Base-by-base conservation (phyloP, 2,888 invertebrate species). In the Himalopsyche kuldschensis region DNA sequence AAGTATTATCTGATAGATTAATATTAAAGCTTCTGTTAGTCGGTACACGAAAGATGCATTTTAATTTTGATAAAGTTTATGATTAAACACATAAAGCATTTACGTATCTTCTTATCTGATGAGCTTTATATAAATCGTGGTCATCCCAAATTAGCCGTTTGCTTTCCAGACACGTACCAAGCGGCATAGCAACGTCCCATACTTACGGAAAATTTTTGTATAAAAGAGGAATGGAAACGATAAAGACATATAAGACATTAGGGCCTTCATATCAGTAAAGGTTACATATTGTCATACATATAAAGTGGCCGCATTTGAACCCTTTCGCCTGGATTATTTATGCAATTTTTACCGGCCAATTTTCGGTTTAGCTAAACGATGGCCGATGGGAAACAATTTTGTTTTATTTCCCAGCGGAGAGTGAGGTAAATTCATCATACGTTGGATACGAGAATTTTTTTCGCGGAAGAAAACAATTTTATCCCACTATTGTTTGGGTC, bases 231-330 rank as follows among this genome's bases (percentile, higher is more conserved):
- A 86, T 84, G 84, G 84, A 85, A 81, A 84, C 86, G 84, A 85
- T 85, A 86, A 82, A 85, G 86, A 82, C 86, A 86, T 81, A 85
- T 85, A 85, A 85, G 83, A 81, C 84, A 86, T 86, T 84, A 85
- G 79, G 82, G 80, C 84, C 78, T 78, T 76, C 81, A 79, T 86
- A 84, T 84, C 84, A 81, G 85, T 86, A 86, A 84, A 85, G 86
- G 86, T 86, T 85, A 86, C 85, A 85, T 85, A 86, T 85, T 86
- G 86, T 85, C 86, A 86, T 86, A 86, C 86, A 86, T 86, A 86
- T 85, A 86, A 86, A 86, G 82, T 84, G 85, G 83, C 79, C 77
- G 81, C 82, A 85, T 85, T 86, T 82, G 78, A 85, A 86, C 86
- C 85, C 83, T 84, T 82, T 82, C n/a, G n/a, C 81, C 41, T 31